A percentile compares a stretch with the other conserved stretches of the same genome.
phyloP scores from a whole-genome alignment of 2,113 vertebrate species.

The Austrofundulus limnaeus region DNA sequence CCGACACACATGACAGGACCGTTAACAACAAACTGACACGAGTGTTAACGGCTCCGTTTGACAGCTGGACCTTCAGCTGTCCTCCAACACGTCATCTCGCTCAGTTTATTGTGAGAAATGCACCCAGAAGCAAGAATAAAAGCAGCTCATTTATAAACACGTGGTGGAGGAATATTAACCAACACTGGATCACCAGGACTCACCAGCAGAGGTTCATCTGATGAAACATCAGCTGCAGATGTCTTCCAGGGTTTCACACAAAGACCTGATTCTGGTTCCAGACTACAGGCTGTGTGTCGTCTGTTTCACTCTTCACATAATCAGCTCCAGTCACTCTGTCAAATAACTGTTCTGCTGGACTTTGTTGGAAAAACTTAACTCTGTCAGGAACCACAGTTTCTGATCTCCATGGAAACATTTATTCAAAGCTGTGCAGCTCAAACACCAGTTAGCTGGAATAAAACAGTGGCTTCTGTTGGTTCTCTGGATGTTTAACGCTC shows the following conservation, averaged over 20 bases:
- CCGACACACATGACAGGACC: background rate
- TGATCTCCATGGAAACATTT: too few species aligned
- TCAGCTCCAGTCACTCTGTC: too few species aligned
- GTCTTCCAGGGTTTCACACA: background rate
- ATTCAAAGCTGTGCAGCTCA: too few species aligned
- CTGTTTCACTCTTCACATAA: background rate
- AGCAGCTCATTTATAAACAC: background rate
- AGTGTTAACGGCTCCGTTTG: background rate
- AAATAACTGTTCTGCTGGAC: background rate
- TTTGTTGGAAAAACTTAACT: background rate
- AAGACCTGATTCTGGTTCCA: background rate
- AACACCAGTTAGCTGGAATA: too few species aligned
- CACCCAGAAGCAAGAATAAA: conserved; percentile 4
- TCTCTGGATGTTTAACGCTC: too few species aligned
- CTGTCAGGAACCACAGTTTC: too few species aligned
- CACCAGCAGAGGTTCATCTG: background rate
- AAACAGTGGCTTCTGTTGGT: too few species aligned
- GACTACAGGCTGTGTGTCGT: background rate
- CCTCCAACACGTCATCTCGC: conserved; percentile 1
- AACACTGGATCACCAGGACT: background rate
- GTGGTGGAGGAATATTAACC: background rate
- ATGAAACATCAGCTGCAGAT: background rate
- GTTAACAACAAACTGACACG: background rate
- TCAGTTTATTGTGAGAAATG: conserved; percentile 6
- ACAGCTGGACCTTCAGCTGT: background rate